phyloP scores from a whole-genome alignment of 2,888 invertebrate genomes.

The Leuctra nigra region DNA sequence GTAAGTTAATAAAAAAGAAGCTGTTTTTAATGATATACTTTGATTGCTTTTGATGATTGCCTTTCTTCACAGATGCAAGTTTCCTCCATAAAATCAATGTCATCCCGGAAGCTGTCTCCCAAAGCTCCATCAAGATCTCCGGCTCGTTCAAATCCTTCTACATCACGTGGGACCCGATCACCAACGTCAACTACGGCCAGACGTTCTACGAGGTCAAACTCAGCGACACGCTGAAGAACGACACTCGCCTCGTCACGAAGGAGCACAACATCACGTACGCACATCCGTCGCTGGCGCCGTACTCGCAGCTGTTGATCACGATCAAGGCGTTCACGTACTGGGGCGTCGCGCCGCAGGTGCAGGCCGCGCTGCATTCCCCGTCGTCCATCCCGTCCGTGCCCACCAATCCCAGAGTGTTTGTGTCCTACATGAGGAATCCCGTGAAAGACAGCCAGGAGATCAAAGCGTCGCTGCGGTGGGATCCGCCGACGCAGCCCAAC shows the following conservation, averaged over 20 bases:
- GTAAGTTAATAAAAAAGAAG: no score
- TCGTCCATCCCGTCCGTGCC: conserved; percentile 75
- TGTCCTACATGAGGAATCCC: conserved; percentile 47
- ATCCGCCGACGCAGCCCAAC: conserved; percentile 63
- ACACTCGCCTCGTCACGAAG: conserved; percentile 33
- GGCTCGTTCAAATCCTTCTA: conserved; percentile 78
- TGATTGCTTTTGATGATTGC: no score
- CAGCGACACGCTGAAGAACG: conserved; percentile 51
- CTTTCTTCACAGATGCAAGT: conserved; percentile 18
- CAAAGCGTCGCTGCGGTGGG: conserved; percentile 67
- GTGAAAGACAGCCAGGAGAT: conserved; percentile 34
- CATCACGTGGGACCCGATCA: conserved; percentile 72
- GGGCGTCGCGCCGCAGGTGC: conserved; percentile 63
- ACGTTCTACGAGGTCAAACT: conserved; percentile 78
- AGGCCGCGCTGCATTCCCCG: conserved; percentile 63
- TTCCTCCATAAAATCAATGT: conserved; percentile 49
- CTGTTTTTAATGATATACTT: no score
- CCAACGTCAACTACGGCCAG: conserved; percentile 68
- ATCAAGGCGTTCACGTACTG: conserved; percentile 79
- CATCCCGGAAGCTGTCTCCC: conserved; percentile 64
- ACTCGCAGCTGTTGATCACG: conserved; percentile 62
- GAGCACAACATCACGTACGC: conserved; percentile 21
- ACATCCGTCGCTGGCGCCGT: conserved; percentile 46
- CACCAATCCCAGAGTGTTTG: conserved; percentile 62
- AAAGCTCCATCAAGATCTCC: conserved; percentile 57